These are phyloP conservation scores for Vidua macroura DNA, from an alignment of 2,113 vertebrate genomes.

Conservation along the genomic window DNA sequence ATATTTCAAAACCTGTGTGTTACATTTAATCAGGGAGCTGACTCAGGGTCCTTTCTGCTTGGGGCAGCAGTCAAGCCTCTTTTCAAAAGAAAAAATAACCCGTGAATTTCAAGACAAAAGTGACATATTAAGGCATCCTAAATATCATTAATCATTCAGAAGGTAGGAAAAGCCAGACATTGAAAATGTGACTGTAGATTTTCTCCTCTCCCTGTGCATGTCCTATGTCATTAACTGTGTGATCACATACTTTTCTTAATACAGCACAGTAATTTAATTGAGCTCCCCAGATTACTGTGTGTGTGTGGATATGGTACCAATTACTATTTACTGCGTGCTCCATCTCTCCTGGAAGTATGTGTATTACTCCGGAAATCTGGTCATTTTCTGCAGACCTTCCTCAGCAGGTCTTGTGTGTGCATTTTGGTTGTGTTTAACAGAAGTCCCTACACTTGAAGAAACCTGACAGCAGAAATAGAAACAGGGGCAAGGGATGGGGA, in stretches of 20 bases:
- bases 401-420: neutral
- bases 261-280: neutral
- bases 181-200: neutral
- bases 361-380: neutral
- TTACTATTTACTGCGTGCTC: neutral
- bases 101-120: neutral
- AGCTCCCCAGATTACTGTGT: neutral
- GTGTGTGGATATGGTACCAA: slow-evolving; percentile 18
- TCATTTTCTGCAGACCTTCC: neutral
- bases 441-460: neutral
- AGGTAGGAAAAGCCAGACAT: neutral
- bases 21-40: neutral
- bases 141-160: slow-evolving; percentile 3
- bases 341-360: neutral
- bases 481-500: neutral
- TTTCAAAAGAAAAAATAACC: neutral
- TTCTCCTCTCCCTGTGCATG: neutral
- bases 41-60: neutral
- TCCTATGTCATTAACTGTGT: slow-evolving; percentile 10
- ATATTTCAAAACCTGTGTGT: neutral
- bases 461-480: neutral
- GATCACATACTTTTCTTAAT: slow-evolving; percentile 18
- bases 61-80: neutral
- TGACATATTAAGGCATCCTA: neutral
- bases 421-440: neutral